Evolutionary conservation across 2,888 invertebrate species (phyloP).

Genomic region (Auanema sp.): DNA sequence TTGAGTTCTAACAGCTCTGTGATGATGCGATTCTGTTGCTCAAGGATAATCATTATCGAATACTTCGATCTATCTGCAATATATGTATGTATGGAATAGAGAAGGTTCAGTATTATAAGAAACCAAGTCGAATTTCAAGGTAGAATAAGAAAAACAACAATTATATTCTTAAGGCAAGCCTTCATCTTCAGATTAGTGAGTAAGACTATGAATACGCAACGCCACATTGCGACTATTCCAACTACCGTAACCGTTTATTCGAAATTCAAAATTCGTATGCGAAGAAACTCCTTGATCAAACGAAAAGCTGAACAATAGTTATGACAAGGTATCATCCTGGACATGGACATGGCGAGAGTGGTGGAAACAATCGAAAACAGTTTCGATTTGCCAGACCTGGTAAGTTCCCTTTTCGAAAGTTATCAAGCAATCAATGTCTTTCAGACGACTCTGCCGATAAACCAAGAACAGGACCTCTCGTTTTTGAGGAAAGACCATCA

Average conservation of each 20-base stretch:
- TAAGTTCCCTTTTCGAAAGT: not conserved
- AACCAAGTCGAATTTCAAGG: not conserved
- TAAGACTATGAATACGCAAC: no score
- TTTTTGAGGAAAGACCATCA: conserved; percentile 37
- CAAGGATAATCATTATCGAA: conserved; percentile 72
- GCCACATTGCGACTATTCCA: no score
- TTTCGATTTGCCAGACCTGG: conserved; percentile 26
- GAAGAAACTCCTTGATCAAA: no score
- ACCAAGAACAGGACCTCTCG: conserved; percentile 43
- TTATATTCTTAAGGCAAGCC: no score
- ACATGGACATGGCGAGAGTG: conserved; percentile 27
- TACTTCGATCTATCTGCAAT: not conserved
- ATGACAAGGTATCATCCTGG: conserved; percentile 30
- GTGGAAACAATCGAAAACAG: conserved; percentile 2
- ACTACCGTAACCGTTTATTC: no score
- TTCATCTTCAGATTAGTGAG: no score
- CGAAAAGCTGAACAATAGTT: not conserved
- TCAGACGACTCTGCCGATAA: conserved; percentile 29
- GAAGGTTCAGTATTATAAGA: not conserved
- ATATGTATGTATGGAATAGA: not conserved
- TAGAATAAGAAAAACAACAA: no score
- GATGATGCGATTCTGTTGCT: conserved; percentile 98
- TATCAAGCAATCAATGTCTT: no score
- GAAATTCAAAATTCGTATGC: no score
- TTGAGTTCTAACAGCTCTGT: conserved; percentile 93